Evolutionary conservation across 2,113 vertebrate species (phyloP).

Genomic region (Sylvilagus bachmani): DNA sequence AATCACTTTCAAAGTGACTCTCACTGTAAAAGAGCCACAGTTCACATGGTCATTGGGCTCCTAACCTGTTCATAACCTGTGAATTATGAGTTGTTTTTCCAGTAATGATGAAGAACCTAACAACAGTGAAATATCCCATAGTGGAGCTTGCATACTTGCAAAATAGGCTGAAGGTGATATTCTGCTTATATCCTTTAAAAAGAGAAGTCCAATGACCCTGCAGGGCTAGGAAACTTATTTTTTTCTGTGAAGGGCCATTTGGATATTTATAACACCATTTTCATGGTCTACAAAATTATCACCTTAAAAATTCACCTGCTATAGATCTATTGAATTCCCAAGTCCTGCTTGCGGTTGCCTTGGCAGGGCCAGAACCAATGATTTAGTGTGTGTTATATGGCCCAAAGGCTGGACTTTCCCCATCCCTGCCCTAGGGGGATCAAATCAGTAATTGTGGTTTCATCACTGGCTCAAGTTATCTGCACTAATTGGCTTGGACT

Average conservation of each 20-base stretch:
- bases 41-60: neutral
- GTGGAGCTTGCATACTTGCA: neutral
- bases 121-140: neutral
- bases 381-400: too few relatives aligned
- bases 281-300: too few relatives aligned
- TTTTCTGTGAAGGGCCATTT: too few relatives aligned
- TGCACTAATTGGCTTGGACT: constrained; percentile 20
- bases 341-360: too few relatives aligned
- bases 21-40: constrained; percentile 53
- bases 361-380: too few relatives aligned
- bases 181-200: constrained; percentile 33
- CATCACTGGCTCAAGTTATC: constrained; percentile 3
- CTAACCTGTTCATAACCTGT: constrained; percentile 29
- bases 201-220: neutral
- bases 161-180: constrained; percentile 23
- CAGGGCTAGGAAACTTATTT: too few relatives aligned
- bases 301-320: too few relatives aligned
- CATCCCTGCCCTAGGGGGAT: neutral
- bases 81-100: constrained; percentile 40
- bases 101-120: constrained; percentile 44
- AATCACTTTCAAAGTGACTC: constrained; percentile 16
- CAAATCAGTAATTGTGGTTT: constrained; percentile 16
- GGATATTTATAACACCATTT: too few relatives aligned
- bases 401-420: too few relatives aligned
- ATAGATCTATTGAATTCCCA: too few relatives aligned